A percentile compares a stretch with the other conserved stretches of the same genome.
Conservation (phyloP, 2,113 vertebrate genomes). For the Pteruthius melanotis region DNA sequence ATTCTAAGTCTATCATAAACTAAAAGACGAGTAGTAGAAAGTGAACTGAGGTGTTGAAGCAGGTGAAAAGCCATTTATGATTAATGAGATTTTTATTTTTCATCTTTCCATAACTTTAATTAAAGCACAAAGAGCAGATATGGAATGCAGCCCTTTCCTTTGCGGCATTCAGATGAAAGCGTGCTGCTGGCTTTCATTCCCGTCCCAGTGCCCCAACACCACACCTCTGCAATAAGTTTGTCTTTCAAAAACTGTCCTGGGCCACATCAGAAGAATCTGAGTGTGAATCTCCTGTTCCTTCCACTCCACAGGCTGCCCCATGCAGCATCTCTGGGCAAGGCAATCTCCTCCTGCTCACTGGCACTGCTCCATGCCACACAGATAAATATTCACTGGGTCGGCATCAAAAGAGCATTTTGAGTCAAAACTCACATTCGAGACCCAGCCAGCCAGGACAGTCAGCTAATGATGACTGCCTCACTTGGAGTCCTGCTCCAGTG, state of each 20-base stretch:
- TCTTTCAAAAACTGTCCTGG: background rate
- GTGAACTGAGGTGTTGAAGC: background rate
- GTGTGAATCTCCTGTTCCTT: fast-evolving
- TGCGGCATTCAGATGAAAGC: background rate
- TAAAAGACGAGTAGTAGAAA: background rate
- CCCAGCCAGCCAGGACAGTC: background rate
- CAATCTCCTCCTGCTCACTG: background rate
- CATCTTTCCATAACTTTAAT: background rate
- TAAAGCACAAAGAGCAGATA: background rate
- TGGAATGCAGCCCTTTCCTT: background rate
- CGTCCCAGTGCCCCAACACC: background rate
- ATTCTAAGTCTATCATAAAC: background rate
- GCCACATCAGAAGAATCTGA: background rate
- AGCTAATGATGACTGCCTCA: background rate
- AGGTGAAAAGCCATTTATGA: background rate
- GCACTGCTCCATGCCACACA: background rate
- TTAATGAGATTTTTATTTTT: background rate
- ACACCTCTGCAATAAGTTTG: background rate
- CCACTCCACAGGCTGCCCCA: background rate
- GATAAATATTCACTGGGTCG: background rate
- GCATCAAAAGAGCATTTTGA: background rate
- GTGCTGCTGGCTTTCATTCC: background rate
- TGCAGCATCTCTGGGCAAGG: background rate
- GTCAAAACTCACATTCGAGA: background rate
- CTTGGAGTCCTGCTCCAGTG: background rate